Percentiles rank a stretch among this genome's conserved stretches.
Evolutionary conservation across 2,888 invertebrate species (phyloP).

Genomic region (Thereva unica): DNA sequence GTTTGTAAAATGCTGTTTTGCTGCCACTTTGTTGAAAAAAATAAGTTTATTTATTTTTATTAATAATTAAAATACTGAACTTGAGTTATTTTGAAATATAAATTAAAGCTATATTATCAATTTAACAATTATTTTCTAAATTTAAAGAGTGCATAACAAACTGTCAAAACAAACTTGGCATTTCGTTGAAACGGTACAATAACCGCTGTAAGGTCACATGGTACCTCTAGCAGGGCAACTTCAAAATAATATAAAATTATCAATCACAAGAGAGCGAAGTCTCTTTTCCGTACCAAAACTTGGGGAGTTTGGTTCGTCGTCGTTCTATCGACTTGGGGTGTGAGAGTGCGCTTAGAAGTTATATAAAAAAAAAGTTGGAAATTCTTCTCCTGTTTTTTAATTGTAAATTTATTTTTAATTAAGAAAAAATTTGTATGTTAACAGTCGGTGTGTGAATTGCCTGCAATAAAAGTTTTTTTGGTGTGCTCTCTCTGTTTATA

Average conservation of each 20-base stretch:
- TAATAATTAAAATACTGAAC: too few relatives aligned
- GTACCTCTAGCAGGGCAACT: too few relatives aligned
- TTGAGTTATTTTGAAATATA: too few relatives aligned
- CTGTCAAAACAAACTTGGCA: too few relatives aligned
- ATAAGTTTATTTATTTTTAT: too few relatives aligned
- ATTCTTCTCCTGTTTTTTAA: neutral
- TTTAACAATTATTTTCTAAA: too few relatives aligned
- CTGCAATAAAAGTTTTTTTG: neutral
- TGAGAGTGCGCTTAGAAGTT: constrained; percentile 35
- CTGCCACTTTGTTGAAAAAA: too few relatives aligned
- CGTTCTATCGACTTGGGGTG: constrained; percentile 17
- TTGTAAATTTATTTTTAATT: constrained; percentile 23
- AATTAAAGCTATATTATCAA: too few relatives aligned
- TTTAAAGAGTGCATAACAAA: too few relatives aligned
- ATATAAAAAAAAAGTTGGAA: constrained; percentile 19
- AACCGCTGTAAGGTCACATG: too few relatives aligned
- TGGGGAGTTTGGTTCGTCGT: constrained; percentile 22
- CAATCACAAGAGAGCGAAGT: constrained; percentile 8
- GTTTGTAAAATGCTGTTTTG: too few relatives aligned
- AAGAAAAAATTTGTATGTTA: constrained; percentile 23
- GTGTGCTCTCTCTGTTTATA: constrained; percentile 26
- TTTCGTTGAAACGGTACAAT: too few relatives aligned
- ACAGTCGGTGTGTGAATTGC: constrained; percentile 16
- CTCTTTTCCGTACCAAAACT: constrained; percentile 33
- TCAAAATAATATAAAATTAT: constrained; percentile 22